Evolutionary conservation across 2,888 invertebrate genomes (phyloP).

Genomic region (Elgonia sp.): DNA sequence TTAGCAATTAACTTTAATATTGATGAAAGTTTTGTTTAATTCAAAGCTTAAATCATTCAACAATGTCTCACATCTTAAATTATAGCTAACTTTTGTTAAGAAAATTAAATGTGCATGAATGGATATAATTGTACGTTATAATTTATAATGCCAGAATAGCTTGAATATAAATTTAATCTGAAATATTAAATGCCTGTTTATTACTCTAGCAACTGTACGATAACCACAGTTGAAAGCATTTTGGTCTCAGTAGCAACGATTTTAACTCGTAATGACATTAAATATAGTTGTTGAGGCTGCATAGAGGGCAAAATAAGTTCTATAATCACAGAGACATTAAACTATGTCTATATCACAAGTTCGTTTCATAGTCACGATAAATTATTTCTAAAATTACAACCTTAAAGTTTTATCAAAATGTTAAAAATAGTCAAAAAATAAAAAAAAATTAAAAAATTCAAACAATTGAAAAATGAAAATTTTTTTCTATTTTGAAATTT

Average conservation of each 20-base stretch:
- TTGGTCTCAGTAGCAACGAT: constrained; percentile 22
- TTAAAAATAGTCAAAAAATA: no score
- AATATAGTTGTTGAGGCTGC: constrained; percentile 29
- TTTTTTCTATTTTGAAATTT: no score
- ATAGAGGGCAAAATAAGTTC: constrained; percentile 43
- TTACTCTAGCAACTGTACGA: background rate
- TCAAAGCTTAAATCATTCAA: no score
- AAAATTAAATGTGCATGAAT: background rate
- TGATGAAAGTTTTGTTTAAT: no score
- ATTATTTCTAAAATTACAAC: background rate
- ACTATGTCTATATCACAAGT: constrained; percentile 12
- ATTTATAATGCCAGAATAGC: constrained; percentile 1
- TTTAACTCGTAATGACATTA: constrained; percentile 31
- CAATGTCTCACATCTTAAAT: no score
- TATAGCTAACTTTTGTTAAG: background rate
- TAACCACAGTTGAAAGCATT: constrained; percentile 16
- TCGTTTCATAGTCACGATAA: constrained; percentile 13
- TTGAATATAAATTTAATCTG: constrained; percentile 7
- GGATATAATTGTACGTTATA: background rate
- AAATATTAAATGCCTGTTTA: background rate
- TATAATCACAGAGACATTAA: constrained; percentile 12
- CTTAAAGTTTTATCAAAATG: background rate
- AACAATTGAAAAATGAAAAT: no score
- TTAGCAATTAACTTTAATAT: no score
- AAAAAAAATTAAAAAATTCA: background rate